A percentile compares a stretch with the other conserved stretches of the same genome.
These are phyloP conservation scores for Hydropotes inermis DNA, from an alignment of 2,113 vertebrate genomes.

Conservation along the genomic window DNA sequence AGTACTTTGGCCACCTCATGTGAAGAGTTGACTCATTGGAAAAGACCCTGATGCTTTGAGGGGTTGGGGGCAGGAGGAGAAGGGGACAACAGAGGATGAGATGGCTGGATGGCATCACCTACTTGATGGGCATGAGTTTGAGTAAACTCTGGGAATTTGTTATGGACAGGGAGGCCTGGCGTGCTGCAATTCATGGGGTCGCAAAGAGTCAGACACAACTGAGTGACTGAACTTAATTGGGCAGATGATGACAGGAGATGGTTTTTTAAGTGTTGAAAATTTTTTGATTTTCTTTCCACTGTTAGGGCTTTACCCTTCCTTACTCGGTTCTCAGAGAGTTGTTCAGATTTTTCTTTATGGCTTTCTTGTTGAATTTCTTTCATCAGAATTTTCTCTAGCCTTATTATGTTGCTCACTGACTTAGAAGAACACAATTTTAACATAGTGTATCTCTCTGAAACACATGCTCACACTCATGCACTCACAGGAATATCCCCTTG, in stretches of 20 bases:
- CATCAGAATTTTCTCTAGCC: neutral
- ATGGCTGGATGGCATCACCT: too few species aligned
- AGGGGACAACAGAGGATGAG: too few species aligned
- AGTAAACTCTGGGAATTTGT: too few species aligned
- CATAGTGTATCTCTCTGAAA: neutral
- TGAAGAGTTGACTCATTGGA: too few species aligned
- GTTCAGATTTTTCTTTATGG: slow-evolving; percentile 9
- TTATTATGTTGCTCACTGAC: neutral
- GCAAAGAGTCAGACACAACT: too few species aligned
- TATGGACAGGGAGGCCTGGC: too few species aligned
- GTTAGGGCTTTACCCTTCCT: neutral
- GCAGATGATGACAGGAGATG: neutral
- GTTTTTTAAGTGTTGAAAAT: neutral
- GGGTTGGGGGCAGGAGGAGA: too few species aligned
- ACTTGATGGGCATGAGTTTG: too few species aligned
- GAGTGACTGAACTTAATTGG: too few species aligned
- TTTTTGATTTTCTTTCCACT: neutral
- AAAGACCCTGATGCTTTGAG: too few species aligned
- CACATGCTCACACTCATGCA: accelerated
- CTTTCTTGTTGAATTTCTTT: neutral
- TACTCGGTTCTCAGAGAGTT: neutral
- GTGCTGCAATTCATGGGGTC: too few species aligned
- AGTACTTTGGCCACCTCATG: too few species aligned
- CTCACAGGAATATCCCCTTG: neutral
- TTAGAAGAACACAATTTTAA: neutral